Evolutionary conservation across 2,113 vertebrate species (phyloP), one percentile per base, ranked within the genome.

Genomic region (Manacus vitellinus): DNA sequence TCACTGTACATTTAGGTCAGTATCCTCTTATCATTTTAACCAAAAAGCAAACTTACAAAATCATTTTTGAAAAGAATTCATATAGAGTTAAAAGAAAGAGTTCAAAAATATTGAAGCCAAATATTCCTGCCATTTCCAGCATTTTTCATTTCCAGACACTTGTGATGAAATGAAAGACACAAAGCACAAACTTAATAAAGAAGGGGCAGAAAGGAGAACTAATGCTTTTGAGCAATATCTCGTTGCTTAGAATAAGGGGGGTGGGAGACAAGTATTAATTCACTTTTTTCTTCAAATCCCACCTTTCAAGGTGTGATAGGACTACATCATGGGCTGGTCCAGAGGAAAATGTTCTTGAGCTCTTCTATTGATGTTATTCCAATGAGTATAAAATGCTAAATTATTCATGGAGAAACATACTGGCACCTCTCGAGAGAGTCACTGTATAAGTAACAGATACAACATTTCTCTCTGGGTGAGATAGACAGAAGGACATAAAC

Each of bases 61-160:
- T 44, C 9, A 1, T 78, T 78, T 94, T 68, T 82, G 10, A 71
- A 82, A 22, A 51, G 30, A 66, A 31, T 91, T 89, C 55, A n/a
- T 70, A 51, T 35, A 77, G 37, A 4, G 37, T 87, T 93, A 68
- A 91, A 93, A 91, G 63, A 65, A 90, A 85, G 47, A 67, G 20
- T 43, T 92, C 19, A n/a, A 52, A 78, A 85, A 72, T 47, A 68
- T 14, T 79, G 71, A 82, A 94, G 25, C 10, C 18, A 88, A 75
- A 41, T 35, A 10, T 13, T 94, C 51, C 61, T 93, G 31, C 14
- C 65, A 58, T 85, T 74, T 85, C 27, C 19, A 88, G 27, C 9
- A 31, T 25, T n/a, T 61, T 92, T 94, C 10, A 24, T 85, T 88
- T 85, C 56, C 54, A 96, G 16, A 3, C 39, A 56, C 58, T 83